Evolutionary conservation across 1,140 invertebrate genomes (phyloP), one percentile per base, ranked within the genome.

Genomic region (Gonatopus flavifemur): DNA sequence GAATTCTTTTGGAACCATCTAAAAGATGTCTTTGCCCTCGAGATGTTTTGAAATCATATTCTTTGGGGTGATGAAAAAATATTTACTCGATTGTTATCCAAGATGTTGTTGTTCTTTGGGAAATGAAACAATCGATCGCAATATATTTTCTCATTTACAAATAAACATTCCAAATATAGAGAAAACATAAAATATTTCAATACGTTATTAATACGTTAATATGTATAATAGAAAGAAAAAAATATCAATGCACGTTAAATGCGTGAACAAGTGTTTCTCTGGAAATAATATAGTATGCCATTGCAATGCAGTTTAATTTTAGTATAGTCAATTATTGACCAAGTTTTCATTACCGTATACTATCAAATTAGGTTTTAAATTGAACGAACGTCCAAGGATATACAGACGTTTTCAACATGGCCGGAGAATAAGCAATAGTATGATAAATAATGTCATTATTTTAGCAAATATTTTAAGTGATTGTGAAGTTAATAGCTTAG

Each of bases 271-370:
- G 22, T 30, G 25, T 39, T 18, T 33, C 22, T 44, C 16, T 47
- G 15, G 18, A 46, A 18, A 16, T 37, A 32, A 57, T 39, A 49
- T 28, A 28, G 13, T 53, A 64, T 50, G 62, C 62, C 67, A 70
- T 67, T 72, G 49, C 68, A 73, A 70, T 73, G 69, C 71, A 72
- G 70, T 69, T 68, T 62, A 62, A n/a, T 32, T 55, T 44, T 64
- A 66, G 52, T 59, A 62, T n/a, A 49, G 16, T 20, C 16, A 41
- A 16, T 40, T 20, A 8, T 4, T 41, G 18, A 51, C 1, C 12
- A 19, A 9, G 6, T 30, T n/a, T n/a, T n/a, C n/a, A n/a, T n/a
- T 10, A 31, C 4, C 19, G 38, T 10, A 12, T 42, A n/a, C n/a
- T n/a, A 36, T 49, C 30, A 18, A 42, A 25, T 25, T 41, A 25